Conservation (phyloP, 2,113 vertebrate species). For the Eubucco bourcierii region DNA sequence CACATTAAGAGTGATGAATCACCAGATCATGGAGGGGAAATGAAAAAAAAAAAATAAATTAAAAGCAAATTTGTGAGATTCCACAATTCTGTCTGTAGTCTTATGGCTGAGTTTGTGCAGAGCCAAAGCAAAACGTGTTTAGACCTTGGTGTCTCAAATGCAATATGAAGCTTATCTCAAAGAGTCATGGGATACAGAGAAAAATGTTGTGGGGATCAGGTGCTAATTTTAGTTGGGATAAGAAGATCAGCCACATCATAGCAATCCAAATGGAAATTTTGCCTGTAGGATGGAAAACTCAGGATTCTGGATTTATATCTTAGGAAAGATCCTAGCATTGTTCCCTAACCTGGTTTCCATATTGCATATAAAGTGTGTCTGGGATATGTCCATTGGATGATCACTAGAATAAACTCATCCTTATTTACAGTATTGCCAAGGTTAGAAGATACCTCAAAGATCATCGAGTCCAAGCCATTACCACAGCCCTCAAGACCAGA, state of each 20-base stretch:
- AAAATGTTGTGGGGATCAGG: not conserved
- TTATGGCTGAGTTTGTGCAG: not conserved
- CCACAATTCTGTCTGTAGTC: not conserved
- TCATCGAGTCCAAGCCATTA: no score
- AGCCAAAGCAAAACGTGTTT: not conserved
- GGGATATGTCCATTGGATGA: no score
- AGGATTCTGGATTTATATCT: not conserved
- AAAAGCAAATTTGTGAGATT: not conserved
- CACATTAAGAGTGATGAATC: not conserved
- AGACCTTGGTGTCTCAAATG: not conserved
- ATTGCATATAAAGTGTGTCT: not conserved
- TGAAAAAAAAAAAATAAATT: no score
- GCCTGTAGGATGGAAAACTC: not conserved
- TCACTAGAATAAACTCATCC: not conserved
- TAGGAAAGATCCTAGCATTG: not conserved
- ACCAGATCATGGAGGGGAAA: not conserved
- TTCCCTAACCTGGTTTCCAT: not conserved
- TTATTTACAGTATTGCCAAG: no score
- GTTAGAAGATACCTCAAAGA: no score
- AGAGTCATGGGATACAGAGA: fast-evolving
- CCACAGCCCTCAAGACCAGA: no score
- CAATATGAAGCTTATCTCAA: fast-evolving
- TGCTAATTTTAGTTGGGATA: not conserved
- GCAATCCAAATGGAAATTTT: not conserved
- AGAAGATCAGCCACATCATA: not conserved